Evolutionary conservation across 2,888 invertebrate genomes (phyloP).

Genomic region (Elgonia sp.): DNA sequence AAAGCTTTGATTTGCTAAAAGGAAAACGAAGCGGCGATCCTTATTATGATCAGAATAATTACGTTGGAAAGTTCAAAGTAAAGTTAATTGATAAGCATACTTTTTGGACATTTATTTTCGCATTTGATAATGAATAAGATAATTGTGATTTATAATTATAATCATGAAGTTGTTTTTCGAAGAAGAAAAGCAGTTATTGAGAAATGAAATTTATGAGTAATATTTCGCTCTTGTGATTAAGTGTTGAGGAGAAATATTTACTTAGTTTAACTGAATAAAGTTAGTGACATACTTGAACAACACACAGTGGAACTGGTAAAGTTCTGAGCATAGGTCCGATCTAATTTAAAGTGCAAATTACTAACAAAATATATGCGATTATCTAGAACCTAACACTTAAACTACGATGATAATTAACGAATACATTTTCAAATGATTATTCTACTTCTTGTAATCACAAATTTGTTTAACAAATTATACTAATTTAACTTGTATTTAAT

Average conservation of each 20-base stretch:
- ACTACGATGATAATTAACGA: no score
- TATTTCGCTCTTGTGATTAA: constrained; percentile 9
- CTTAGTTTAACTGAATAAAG: constrained; percentile 23
- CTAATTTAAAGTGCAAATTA: constrained; percentile 32
- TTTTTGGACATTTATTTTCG: constrained; percentile 8
- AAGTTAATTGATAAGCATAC: constrained; percentile 15
- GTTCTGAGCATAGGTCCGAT: background rate
- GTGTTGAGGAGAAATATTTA: constrained; percentile 15
- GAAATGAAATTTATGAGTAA: background rate
- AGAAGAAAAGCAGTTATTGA: background rate
- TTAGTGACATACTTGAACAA: constrained; percentile 38
- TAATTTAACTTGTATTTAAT: no score
- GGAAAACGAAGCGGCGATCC: constrained; percentile 88
- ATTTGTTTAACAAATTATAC: no score
- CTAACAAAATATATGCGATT: constrained; percentile 20
- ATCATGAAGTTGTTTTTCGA: background rate
- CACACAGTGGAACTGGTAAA: constrained; percentile 6
- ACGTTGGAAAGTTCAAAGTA: constrained; percentile 87
- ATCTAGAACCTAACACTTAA: background rate
- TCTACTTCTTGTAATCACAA: no score
- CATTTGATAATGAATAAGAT: background rate
- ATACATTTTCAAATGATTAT: no score
- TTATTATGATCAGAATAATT: constrained; percentile 87
- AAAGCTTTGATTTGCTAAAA: constrained; percentile 89
- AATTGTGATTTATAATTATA: background rate